A percentile compares a stretch with the other conserved stretches of the same genome.
These are phyloP conservation scores for Acanthochromis polyacanthus DNA, from an alignment of 2,113 vertebrate species.

Conservation along the genomic window DNA sequence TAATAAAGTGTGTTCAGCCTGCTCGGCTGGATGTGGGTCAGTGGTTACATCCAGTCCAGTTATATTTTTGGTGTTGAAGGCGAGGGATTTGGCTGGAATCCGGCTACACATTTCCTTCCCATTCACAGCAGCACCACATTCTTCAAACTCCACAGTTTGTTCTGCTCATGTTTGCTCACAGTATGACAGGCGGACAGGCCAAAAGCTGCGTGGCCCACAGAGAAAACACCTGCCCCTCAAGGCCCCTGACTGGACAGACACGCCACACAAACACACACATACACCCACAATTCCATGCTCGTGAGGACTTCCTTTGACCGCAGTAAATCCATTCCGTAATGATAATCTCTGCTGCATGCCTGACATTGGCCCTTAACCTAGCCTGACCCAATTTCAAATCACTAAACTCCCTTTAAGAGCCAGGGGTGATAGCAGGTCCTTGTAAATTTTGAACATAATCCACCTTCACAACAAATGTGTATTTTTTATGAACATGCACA, in stretches of 20 bases:
- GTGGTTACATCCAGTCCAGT: conserved; percentile 19
- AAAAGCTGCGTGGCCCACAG: conserved; percentile 68
- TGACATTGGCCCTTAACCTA: conserved; percentile 18
- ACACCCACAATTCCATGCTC: conserved; percentile 32
- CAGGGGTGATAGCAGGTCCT: neutral
- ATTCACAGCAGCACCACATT: conserved; percentile 69
- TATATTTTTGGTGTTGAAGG: conserved; percentile 14
- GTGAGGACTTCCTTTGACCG: conserved; percentile 32
- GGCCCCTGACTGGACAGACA: conserved; percentile 42
- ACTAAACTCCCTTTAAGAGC: neutral
- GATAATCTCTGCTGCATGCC: conserved; percentile 19
- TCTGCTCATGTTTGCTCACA: conserved; percentile 76
- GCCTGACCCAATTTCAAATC: conserved; percentile 15
- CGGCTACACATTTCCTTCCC: conserved; percentile 54
- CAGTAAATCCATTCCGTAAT: neutral
- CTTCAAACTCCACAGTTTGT: conserved; percentile 67
- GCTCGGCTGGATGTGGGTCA: conserved; percentile 49
- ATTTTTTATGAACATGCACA: neutral
- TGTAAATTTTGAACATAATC: conserved; percentile 4
- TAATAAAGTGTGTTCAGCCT: neutral
- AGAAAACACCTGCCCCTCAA: conserved; percentile 81
- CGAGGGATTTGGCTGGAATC: conserved; percentile 35
- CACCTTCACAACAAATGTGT: neutral
- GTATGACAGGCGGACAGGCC: conserved; percentile 49
- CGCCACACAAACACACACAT: conserved; percentile 33